Conservation (phyloP, 2,113 vertebrate genomes). For the Prunella fulvescens region DNA sequence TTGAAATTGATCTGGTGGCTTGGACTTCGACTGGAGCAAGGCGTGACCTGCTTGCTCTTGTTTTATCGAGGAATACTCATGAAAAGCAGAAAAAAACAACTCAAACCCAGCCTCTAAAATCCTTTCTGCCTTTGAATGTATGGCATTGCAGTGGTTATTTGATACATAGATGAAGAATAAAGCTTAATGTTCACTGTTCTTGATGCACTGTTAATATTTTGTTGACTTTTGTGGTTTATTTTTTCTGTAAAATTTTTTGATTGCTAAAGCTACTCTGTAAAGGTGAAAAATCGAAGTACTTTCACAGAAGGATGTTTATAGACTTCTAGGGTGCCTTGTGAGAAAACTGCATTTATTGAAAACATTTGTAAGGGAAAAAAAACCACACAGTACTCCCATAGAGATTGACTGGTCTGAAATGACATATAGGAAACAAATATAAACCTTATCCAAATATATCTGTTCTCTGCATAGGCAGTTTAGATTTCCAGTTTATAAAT, state of each 20-base stretch:
- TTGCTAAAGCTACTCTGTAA: background rate
- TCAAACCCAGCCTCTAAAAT: background rate
- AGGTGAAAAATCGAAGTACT: too few species aligned
- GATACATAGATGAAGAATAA: background rate
- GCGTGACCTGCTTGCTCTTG: background rate
- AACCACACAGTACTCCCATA: fast-evolving
- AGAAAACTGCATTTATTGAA: background rate
- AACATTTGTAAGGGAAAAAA: background rate
- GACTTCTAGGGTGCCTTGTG: background rate
- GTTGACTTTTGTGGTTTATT: background rate
- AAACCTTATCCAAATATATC: background rate
- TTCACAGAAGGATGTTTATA: background rate
- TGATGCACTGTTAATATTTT: background rate
- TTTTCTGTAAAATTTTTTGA: background rate
- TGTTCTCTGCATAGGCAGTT: background rate
- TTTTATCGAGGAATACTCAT: background rate
- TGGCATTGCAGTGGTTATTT: background rate
- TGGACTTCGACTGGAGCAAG: background rate
- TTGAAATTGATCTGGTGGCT: background rate
- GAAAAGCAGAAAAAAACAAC: background rate
- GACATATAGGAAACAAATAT: background rate
- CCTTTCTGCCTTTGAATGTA: background rate
- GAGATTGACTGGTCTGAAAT: background rate
- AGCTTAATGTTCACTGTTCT: background rate
- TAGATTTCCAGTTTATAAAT: background rate